A percentile compares a stretch with the other conserved stretches of the same genome.
Conservation (phyloP, 2,888 invertebrate species). For the Drosophila pseudotalamancana region DNA sequence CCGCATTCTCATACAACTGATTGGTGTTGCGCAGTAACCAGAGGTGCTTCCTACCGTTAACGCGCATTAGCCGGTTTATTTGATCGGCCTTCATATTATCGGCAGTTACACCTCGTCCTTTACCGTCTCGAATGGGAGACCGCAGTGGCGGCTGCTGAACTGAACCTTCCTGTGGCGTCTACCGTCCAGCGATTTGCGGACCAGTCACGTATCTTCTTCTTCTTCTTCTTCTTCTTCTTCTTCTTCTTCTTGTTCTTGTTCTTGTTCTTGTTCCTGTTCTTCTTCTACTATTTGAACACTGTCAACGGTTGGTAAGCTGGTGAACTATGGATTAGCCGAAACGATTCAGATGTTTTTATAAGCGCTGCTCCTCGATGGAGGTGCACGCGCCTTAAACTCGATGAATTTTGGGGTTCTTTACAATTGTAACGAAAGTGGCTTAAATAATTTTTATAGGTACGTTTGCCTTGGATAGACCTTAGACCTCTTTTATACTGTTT, state of each 20-base stretch:
- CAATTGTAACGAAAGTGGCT: conserved; percentile 10
- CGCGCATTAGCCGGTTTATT: conserved; percentile 48
- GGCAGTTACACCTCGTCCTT: conserved; percentile 25
- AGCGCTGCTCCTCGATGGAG: conserved; percentile 13
- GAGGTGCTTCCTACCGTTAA: conserved; percentile 49
- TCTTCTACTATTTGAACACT: background rate
- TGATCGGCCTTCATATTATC: conserved; percentile 58
- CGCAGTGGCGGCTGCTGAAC: background rate
- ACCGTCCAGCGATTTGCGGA: background rate
- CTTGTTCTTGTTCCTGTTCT: too few species aligned
- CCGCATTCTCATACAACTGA: conserved; percentile 51
- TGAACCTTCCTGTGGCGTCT: background rate
- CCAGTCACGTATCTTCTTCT: too few species aligned
- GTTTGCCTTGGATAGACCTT: background rate
- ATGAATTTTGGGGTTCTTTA: conserved; percentile 14
- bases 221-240: too few species aligned
- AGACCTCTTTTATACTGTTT: conserved; percentile 32
- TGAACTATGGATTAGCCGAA: too few species aligned
- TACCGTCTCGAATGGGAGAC: background rate
- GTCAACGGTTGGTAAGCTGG: too few species aligned
- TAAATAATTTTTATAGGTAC: conserved; percentile 7
- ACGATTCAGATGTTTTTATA: background rate
- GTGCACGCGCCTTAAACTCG: conserved; percentile 1
- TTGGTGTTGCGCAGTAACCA: conserved; percentile 64
- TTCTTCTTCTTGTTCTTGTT: too few species aligned